A percentile compares a stretch with the other conserved stretches of the same genome.
Evolutionary conservation across 2,888 invertebrate genomes (phyloP).

Genomic region (Caenorhabditis sp.): DNA sequence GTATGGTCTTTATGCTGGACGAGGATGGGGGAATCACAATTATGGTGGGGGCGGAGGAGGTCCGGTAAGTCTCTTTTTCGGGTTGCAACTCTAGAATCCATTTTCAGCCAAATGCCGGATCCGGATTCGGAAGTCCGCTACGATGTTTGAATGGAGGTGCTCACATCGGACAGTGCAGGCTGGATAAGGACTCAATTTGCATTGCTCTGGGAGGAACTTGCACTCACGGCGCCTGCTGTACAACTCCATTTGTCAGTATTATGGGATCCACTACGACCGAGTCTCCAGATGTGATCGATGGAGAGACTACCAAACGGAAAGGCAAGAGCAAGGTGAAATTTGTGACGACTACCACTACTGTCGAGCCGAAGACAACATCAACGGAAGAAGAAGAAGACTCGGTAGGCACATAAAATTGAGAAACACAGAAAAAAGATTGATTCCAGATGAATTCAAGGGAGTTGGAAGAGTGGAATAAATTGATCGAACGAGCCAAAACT

Average conservation of each 20-base stretch:
- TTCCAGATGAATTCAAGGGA: constrained; percentile 45
- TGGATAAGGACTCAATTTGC: constrained; percentile 68
- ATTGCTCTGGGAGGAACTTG: constrained; percentile 70
- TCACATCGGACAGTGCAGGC: constrained; percentile 67
- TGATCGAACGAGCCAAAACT: constrained; percentile 16
- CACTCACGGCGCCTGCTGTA: constrained; percentile 67
- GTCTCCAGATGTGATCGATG: constrained; percentile 49
- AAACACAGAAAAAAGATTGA: not conserved
- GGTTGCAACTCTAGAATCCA: not conserved
- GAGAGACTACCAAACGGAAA: constrained; percentile 32
- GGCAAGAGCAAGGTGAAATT: constrained; percentile 9
- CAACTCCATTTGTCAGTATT: constrained; percentile 67
- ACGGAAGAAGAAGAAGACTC: constrained; percentile 17
- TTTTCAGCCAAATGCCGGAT: constrained; percentile 58
- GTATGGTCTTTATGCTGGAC: constrained; percentile 63
- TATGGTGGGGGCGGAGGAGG: constrained; percentile 29
- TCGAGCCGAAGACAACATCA: not conserved
- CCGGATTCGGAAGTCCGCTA: constrained; percentile 61
- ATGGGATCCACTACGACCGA: constrained; percentile 28
- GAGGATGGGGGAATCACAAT: constrained; percentile 23
- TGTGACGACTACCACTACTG: constrained; percentile 14
- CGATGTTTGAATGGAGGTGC: constrained; percentile 70
- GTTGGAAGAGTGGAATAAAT: constrained; percentile 49
- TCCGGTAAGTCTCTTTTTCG: constrained; percentile 19
- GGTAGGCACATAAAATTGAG: not conserved